phyloP scores from a whole-genome alignment of 2,113 vertebrate species.

The Pollachius pollachius region DNA sequence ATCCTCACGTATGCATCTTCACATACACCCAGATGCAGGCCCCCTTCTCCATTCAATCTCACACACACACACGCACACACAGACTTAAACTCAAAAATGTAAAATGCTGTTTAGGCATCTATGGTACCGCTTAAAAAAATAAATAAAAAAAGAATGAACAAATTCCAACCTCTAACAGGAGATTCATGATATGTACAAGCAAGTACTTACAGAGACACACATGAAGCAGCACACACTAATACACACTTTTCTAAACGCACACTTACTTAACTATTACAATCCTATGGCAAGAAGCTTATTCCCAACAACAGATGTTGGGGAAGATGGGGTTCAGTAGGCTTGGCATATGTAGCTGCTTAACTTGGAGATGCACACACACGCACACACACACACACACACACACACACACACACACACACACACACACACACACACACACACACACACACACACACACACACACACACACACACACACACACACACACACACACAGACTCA shows the following conservation, averaged over 20 bases:
- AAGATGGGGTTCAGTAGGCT: conserved; percentile 38
- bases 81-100: neutral
- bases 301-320: conserved; percentile 21
- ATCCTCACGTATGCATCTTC: no score
- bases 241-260: neutral
- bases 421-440: conserved; percentile 6
- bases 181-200: neutral
- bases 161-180: no score
- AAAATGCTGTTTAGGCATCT: no score
- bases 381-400: conserved; percentile 13
- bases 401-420: conserved; percentile 11
- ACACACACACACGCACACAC: no score
- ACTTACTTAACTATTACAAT: conserved; percentile 14
- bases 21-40: no score
- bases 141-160: no score
- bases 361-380: conserved; percentile 4
- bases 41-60: neutral
- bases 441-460: neutral
- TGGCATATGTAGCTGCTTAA: conserved; percentile 27
- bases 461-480: no score
- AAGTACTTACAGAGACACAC: neutral
- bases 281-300: conserved; percentile 16
- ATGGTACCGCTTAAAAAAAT: no score
- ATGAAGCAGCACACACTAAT: no score
- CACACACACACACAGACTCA: no score